phyloP scores from a whole-genome alignment of 2,888 invertebrate genomes.

The Drosophila greeni region DNA sequence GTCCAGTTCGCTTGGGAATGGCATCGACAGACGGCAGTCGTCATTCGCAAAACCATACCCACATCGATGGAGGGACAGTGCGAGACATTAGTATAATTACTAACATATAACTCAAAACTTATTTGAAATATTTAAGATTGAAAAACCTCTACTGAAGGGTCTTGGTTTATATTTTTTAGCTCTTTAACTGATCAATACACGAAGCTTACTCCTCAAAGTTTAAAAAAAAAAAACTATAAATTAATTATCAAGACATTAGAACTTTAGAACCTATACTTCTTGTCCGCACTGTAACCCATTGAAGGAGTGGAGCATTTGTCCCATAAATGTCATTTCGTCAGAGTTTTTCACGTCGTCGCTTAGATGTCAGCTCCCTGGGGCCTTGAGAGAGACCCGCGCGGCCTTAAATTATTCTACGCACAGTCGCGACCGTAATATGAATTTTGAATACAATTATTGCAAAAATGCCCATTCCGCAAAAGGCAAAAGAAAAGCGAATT shows the following conservation, averaged over 20 bases:
- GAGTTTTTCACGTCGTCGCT: constrained; percentile 65
- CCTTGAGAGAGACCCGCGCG: constrained; percentile 45
- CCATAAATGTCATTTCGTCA: constrained; percentile 71
- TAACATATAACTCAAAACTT: too few species aligned
- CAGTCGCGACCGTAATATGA: constrained; percentile 63
- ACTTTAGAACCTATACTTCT: background rate
- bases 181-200: background rate
- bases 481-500: constrained; percentile 32
- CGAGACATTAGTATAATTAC: background rate
- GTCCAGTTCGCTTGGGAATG: constrained; percentile 40
- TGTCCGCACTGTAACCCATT: constrained; percentile 25
- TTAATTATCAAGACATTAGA: too few species aligned
- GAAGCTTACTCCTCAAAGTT: background rate
- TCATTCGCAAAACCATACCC: constrained; percentile 41
- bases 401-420: constrained; percentile 69
- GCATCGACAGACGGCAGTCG: constrained; percentile 22
- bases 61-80: constrained; percentile 14
- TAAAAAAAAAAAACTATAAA: background rate
- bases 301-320: constrained; percentile 71
- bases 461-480: constrained; percentile 35
- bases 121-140: background rate
- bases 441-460: constrained; percentile 73
- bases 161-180: too few species aligned
- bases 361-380: constrained; percentile 51
- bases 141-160: background rate